Percentiles rank a stretch among this genome's conserved stretches.
Evolutionary conservation across 2,797 vertebrate genomes (phyloP).

Genomic region (Enteromius viviparus): DNA sequence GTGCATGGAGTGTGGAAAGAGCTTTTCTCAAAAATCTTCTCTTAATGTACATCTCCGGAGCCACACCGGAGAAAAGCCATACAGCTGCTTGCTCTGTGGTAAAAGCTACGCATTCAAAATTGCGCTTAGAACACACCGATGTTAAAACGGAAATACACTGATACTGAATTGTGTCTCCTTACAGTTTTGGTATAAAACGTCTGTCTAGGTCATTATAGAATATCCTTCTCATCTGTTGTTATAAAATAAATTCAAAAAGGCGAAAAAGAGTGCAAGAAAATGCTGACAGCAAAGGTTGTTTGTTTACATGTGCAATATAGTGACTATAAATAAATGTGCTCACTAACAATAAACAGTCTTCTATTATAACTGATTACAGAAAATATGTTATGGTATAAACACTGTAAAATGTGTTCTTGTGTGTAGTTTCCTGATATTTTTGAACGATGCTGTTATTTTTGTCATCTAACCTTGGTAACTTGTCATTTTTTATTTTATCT

Average conservation of each 20-base stretch:
- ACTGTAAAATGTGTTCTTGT: slow-evolving; percentile 6
- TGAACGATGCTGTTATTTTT: neutral
- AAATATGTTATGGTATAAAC: neutral
- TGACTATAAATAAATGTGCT: neutral
- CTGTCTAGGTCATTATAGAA: neutral
- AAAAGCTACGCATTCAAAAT: slow-evolving; percentile 68
- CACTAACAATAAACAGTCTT: neutral
- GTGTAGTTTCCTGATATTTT: neutral
- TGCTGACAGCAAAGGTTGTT: neutral
- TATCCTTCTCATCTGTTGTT: neutral
- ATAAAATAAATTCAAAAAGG: neutral
- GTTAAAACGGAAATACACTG: neutral
- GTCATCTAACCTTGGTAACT: neutral
- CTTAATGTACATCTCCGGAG: slow-evolving; percentile 79
- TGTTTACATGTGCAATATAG: neutral
- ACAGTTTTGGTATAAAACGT: neutral
- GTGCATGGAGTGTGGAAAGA: slow-evolving; percentile 77
- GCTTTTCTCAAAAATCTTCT: slow-evolving; percentile 81
- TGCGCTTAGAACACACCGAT: slow-evolving; percentile 21
- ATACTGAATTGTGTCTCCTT: neutral
- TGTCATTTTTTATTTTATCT: neutral
- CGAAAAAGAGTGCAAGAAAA: neutral
- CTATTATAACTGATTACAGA: neutral
- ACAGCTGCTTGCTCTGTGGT: slow-evolving; percentile 79
- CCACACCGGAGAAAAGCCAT: slow-evolving; percentile 80